Base-by-base conservation (phyloP, 92 coral and sea anemone genomes). In the Micromussa lordhowensis region DNA sequence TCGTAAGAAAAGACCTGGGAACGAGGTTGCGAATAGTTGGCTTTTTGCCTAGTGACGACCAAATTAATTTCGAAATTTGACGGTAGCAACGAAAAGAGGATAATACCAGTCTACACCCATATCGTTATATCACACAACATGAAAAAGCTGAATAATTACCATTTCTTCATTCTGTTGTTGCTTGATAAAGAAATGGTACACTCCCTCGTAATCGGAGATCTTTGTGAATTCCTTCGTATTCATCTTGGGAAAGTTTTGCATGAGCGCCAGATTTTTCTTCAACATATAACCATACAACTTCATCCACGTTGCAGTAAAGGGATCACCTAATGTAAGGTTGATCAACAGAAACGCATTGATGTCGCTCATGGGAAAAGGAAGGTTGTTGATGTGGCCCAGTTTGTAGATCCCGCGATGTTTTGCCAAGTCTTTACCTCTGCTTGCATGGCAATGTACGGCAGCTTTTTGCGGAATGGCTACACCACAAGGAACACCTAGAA, bases 261-360 rank as follows among this genome's bases (percentile, higher is more conserved):
- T 92, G 48, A 91, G 85, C n/a, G 68, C 63, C 10, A 68, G 77
- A 68, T 88, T 93, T 63, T 89, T 80, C 86, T 40, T 85, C 73
- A 95, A 40, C 98, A 95, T 95, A 72, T 92, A 84, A 11, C 87
- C 89, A 40, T 95, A 95, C 35, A 95, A 26, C 76, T 79, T 58
- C 96, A 95, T 92, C 96, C 96, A 94, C 21, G 79, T 86, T n/a
- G 81, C 34, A 4, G 96, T 92, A 82, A 95, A 95, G 21, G 96
- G 96, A 74, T 95, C 96, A 1, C 82, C 31, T 17, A 85, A 32
- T 21, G 90, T 83, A 2, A 94, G 84, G 28, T 91, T 89, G 8
- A 94, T 75, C 53, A 94, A 77, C 14, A 57, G 21, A 86, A 61
- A 78, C 0, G 94, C 90, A 21, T 93, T 88, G 26, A 95, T 94